Conservation (phyloP, 1,140 invertebrate species). For the Orchesella cincta region DNA sequence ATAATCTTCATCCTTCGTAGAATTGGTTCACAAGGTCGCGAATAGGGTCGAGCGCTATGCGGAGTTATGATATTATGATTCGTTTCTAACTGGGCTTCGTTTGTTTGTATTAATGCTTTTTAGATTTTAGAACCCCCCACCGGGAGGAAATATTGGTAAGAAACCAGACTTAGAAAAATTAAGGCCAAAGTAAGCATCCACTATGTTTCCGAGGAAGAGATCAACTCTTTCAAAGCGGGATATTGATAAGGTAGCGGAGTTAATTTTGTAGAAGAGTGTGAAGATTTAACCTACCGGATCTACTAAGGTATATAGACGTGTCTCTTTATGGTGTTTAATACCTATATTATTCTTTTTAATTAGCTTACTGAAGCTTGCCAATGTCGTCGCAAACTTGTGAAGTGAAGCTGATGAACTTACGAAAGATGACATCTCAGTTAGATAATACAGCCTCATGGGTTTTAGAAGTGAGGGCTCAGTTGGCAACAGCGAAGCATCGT, state of each 20-base stretch:
- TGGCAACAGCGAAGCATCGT: conserved; percentile 54
- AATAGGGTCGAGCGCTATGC: too few relatives aligned
- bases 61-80: too few relatives aligned
- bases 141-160: conserved; percentile 64
- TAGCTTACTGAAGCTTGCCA: conserved; percentile 59
- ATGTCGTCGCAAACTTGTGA: conserved; percentile 64
- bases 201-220: conserved; percentile 56
- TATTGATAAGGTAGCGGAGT: conserved; percentile 64
- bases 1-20: too few relatives aligned
- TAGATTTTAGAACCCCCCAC: conserved; percentile 72
- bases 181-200: conserved; percentile 57
- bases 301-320: neutral
- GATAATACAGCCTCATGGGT: conserved; percentile 55
- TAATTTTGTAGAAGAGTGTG: neutral
- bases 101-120: conserved; percentile 49
- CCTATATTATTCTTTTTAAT: too few relatives aligned
- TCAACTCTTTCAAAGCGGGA: conserved; percentile 57
- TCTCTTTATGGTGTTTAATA: neutral
- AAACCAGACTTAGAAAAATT: conserved; percentile 63
- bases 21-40: too few relatives aligned
- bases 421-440: conserved; percentile 63
- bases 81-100: too few relatives aligned
- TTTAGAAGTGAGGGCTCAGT: conserved; percentile 49
- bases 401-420: conserved; percentile 63
- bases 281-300: conserved; percentile 1